Conservation (phyloP, 2,797 vertebrate genomes). For the Xiphophorus birchmanni region DNA sequence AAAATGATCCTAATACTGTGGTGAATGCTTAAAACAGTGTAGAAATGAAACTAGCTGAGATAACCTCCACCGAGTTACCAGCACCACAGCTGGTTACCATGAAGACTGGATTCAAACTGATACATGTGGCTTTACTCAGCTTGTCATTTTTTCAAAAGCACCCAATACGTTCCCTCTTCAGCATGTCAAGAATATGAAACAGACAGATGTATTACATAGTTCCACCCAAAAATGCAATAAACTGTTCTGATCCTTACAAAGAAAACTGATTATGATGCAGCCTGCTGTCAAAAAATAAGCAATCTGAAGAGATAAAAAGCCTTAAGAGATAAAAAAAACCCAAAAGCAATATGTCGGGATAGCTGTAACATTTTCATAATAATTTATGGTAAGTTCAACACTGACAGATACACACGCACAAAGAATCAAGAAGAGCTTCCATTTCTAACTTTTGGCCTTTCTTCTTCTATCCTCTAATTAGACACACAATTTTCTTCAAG, state of each 20-base stretch:
- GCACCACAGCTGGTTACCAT: not conserved
- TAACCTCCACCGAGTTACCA: not conserved
- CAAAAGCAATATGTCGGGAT: not conserved
- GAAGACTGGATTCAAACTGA: not conserved
- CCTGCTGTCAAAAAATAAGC: not conserved
- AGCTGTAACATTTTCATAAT: constrained; percentile 11
- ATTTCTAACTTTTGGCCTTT: constrained; percentile 25
- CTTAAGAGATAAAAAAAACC: not conserved
- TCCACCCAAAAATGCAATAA: not conserved
- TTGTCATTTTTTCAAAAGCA: not conserved
- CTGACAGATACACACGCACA: constrained; percentile 12
- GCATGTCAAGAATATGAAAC: not conserved
- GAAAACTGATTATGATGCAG: not conserved
- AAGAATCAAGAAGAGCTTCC: constrained; percentile 14
- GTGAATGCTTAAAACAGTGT: not conserved
- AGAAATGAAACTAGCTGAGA: not conserved
- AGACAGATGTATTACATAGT: not conserved
- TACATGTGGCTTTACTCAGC: not conserved
- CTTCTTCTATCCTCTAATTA: constrained; percentile 48
- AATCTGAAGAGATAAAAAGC: not conserved
- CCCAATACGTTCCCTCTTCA: not conserved
- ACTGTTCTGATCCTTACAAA: not conserved
- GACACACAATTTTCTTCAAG: constrained; percentile 62
- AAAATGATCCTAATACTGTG: not conserved
- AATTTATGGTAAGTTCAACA: constrained; percentile 7